phyloP scores from a whole-genome alignment of 2,888 invertebrate genomes.

The Andrena minutula region DNA sequence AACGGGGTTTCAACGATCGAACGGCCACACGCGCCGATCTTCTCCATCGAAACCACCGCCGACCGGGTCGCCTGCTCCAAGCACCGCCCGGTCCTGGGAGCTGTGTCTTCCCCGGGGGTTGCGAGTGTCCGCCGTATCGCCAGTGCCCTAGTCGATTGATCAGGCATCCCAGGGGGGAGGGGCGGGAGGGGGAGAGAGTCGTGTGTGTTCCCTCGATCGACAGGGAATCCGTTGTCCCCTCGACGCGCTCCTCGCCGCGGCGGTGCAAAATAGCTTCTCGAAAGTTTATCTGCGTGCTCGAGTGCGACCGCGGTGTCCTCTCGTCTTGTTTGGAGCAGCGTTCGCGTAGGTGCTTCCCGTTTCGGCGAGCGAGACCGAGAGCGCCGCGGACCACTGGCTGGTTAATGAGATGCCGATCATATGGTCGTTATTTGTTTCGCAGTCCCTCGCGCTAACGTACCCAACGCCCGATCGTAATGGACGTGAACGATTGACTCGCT shows the following conservation, averaged over 20 bases:
- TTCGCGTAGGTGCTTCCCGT: slow-evolving; percentile 57
- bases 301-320: slow-evolving; percentile 22
- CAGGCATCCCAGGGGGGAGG: slow-evolving; percentile 29
- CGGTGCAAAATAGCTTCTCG: slow-evolving; percentile 19
- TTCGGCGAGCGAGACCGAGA: slow-evolving; percentile 55
- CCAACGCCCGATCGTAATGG: slow-evolving; percentile 36
- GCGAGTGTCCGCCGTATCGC: slow-evolving; percentile 56
- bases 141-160: slow-evolving; percentile 67
- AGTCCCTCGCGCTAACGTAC: slow-evolving; percentile 43
- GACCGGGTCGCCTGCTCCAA: slow-evolving; percentile 46
- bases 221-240: neutral
- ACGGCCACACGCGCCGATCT: slow-evolving; percentile 40
- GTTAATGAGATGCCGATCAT: slow-evolving; percentile 79
- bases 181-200: slow-evolving; percentile 17
- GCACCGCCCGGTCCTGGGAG: slow-evolving; percentile 64
- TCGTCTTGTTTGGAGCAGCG: slow-evolving; percentile 42
- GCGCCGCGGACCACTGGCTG: slow-evolving; percentile 69
- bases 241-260: slow-evolving; percentile 18
- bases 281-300: slow-evolving; percentile 4
- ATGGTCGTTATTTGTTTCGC: slow-evolving; percentile 74
- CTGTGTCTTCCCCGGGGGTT: slow-evolving; percentile 63
- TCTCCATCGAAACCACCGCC: slow-evolving; percentile 54
- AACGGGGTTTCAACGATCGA: slow-evolving; percentile 25
- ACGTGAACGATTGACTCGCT: slow-evolving; percentile 54
- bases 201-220: slow-evolving; percentile 20